Percentiles rank a stretch among this genome's conserved stretches.
phyloP scores from a whole-genome alignment of 2,113 vertebrate genomes.

The Scolopax mira region DNA sequence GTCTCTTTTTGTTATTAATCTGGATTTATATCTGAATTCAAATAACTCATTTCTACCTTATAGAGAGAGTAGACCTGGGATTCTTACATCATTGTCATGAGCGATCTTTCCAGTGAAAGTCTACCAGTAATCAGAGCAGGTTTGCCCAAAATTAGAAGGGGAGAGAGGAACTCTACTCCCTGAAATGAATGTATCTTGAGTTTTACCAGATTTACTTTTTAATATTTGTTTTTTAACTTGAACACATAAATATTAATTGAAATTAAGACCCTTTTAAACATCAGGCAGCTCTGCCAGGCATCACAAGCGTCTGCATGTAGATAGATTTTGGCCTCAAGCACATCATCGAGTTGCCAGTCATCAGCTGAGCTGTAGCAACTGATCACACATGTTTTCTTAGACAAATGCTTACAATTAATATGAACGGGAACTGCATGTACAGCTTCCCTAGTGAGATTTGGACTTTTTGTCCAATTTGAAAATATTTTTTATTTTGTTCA shows the following conservation, averaged over 20 bases:
- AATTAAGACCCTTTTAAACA: background rate
- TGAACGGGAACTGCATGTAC: slow-evolving; percentile 2
- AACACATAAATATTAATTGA: background rate
- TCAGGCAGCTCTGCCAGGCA: background rate
- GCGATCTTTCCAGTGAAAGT: background rate
- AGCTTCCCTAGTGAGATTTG: background rate
- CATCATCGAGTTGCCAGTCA: background rate
- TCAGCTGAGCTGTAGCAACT: background rate
- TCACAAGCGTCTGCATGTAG: background rate
- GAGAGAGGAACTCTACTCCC: background rate
- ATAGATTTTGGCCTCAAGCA: background rate
- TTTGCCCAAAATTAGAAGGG: background rate
- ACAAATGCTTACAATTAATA: background rate
- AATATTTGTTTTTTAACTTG: background rate
- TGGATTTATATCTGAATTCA: background rate
- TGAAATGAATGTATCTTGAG: background rate
- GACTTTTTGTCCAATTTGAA: background rate
- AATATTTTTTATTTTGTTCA: background rate
- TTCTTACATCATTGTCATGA: background rate
- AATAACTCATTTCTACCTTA: background rate
- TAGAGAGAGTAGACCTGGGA: background rate
- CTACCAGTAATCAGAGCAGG: background rate
- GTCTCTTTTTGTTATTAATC: background rate
- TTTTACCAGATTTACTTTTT: background rate
- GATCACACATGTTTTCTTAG: background rate